Evolutionary conservation across 2,888 invertebrate species (phyloP).

Genomic region (Protophormia terraenovae): DNA sequence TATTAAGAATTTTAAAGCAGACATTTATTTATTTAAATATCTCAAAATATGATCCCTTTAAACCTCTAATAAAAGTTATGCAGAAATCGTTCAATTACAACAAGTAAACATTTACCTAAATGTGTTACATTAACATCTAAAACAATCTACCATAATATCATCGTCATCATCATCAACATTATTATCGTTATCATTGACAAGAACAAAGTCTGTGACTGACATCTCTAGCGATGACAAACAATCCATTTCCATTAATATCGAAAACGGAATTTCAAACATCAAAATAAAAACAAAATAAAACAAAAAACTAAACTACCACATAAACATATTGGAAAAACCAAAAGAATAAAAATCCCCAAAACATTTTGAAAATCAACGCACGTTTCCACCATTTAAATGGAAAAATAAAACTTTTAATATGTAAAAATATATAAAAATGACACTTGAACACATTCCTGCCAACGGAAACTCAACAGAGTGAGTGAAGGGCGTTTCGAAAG

Average conservation of each 20-base stretch:
- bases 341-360: conserved; percentile 14
- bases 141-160: background rate
- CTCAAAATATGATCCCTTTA: no score
- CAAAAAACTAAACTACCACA: background rate
- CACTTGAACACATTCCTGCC: background rate
- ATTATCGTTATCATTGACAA: background rate
- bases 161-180: conserved; percentile 6
- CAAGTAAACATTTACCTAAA: no score
- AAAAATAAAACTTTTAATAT: conserved; percentile 54
- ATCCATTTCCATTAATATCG: conserved; percentile 33
- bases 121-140: background rate
- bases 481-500: background rate
- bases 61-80: no score
- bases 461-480: background rate
- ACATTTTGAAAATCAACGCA: conserved; percentile 55
- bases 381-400: conserved; percentile 50
- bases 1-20: background rate
- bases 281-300: background rate
- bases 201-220: background rate
- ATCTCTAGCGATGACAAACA: conserved; percentile 37
- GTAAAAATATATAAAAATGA: conserved; percentile 1
- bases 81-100: no score
- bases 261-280: conserved; percentile 34
- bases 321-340: conserved; percentile 6
- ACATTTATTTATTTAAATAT: background rate